Evolutionary conservation across 2,888 invertebrate species (phyloP), one percentile per base, ranked within the genome.

Genomic region (Andrena minutula): DNA sequence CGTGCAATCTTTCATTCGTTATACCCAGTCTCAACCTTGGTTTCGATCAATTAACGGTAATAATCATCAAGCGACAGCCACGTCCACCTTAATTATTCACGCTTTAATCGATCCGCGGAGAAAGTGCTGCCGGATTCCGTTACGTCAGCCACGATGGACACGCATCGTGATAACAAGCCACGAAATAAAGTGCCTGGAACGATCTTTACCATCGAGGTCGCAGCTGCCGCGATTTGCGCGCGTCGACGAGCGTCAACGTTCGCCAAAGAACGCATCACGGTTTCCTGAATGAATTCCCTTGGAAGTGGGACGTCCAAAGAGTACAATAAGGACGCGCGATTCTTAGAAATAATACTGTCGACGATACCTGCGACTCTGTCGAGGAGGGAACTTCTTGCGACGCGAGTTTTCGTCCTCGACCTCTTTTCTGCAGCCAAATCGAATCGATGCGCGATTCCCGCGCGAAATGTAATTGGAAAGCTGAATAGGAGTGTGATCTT

Each of bases 191-290:
- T 75, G 64, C 53, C 71, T 80, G 53, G 61, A 78, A 78, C 35
- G n/a, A 79, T 79, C 53, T 63, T 53, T 63, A 41, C 47, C 41
- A 80, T 72, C 66, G 69, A 77, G 79, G 79, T 77, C 78, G 53
- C 64, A 30, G n/a, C 28, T 53, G 5, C 63, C 53, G 26, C 20
- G 51, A 74, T 74, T 74, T 70, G 23, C 41, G 58, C 60, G 63
- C 23, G 41, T 23, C 28, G 58, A 30, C 26, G 32, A 47, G 23
- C 26, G 41, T 10, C 69, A 35, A 26, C 41, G 26, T 69, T 20
- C 26, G 23, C 10, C 68, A 41, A 30, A 41, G 65, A 76, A 65
- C 73, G 63, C 53, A 47, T 51, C 66, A 47, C 68, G 26, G 77
- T 66, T 78, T 69, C 68, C 68, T 47, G 76, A 66, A 72, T 49